Evolutionary conservation across 1,140 invertebrate species (phyloP).

Genomic region (Cryptotermes secundus): DNA sequence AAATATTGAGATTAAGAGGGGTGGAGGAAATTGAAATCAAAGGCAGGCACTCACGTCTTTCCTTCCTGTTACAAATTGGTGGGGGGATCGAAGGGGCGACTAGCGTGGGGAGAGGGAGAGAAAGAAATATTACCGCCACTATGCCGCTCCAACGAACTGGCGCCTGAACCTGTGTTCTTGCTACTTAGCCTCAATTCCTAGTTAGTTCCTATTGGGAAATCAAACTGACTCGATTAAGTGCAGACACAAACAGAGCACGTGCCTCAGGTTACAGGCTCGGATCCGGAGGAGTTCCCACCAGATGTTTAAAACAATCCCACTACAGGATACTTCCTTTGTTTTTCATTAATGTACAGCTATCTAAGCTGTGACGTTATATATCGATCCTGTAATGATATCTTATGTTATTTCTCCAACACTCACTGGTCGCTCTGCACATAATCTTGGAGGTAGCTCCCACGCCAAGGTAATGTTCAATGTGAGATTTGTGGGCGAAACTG

Average conservation of each 20-base stretch:
- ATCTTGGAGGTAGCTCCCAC: no score
- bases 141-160: not conserved
- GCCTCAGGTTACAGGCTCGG: not conserved
- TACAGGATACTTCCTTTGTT: no score
- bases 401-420: no score
- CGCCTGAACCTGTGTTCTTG: not conserved
- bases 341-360: no score
- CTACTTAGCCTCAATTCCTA: not conserved
- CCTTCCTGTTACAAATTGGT: constrained; percentile 1
- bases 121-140: constrained; percentile 9
- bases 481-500: no score
- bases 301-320: not conserved
- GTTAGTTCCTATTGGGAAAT: constrained; percentile 12
- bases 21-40: constrained; percentile 5
- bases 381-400: no score
- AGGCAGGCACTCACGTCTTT: not conserved
- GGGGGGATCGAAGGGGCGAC: not conserved
- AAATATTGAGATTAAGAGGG: not conserved
- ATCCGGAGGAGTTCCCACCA: not conserved
- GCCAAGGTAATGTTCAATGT: no score
- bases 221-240: not conserved
- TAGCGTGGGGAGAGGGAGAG: not conserved
- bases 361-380: no score
- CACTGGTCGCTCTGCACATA: no score
- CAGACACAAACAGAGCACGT: not conserved